Evolutionary conservation across 2,797 vertebrate genomes (phyloP).

Genomic region (Petrocephalus sullivani): DNA sequence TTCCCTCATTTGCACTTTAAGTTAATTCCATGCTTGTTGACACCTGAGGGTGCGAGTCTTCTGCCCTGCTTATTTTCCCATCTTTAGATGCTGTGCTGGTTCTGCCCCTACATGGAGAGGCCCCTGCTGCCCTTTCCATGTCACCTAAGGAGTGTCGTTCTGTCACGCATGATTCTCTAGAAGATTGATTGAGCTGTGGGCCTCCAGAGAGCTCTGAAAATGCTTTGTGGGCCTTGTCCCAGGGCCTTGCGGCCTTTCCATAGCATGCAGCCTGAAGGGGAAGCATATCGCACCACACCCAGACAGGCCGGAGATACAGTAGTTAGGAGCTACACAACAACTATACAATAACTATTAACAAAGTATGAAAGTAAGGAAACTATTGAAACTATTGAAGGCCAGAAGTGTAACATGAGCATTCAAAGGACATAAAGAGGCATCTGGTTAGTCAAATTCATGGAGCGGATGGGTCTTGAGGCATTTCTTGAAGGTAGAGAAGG

Average conservation of each 20-base stretch:
- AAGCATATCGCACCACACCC: background rate
- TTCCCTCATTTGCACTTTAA: background rate
- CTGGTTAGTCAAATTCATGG: background rate
- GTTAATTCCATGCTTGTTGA: background rate
- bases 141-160: background rate
- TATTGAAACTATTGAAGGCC: background rate
- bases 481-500: background rate
- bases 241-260: background rate
- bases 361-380: background rate
- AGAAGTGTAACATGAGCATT: slow-evolving; percentile 1
- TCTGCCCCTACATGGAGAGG: background rate
- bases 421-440: background rate
- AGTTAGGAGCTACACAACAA: background rate
- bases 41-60: background rate
- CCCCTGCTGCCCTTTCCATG: background rate
- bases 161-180: background rate
- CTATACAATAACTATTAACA: background rate
- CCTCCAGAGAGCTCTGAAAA: background rate
- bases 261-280: background rate
- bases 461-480: background rate
- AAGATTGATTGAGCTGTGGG: background rate
- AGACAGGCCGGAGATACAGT: background rate
- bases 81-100: background rate
- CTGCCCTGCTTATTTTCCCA: background rate
- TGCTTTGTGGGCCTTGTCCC: background rate